Base-by-base conservation (phyloP, 2,797 vertebrate genomes). In the Xiphorhynchus erythropygius region DNA sequence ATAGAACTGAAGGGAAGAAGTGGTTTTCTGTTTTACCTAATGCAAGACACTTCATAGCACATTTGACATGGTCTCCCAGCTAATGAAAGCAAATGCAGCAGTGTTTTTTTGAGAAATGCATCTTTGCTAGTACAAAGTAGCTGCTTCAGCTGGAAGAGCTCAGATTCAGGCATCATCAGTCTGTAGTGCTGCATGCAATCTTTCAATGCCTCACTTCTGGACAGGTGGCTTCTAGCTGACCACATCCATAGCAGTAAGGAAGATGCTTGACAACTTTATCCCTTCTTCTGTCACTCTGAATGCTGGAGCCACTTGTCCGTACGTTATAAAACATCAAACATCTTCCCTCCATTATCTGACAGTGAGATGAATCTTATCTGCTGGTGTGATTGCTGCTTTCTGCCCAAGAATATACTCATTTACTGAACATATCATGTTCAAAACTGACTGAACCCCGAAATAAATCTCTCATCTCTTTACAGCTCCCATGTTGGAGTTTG, bases 1-100 rank as follows among this genome's bases (percentile, higher is more conserved):
- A 23, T 10, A 46, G 39, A 62, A 27, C 13, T 47, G 41, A 65
- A 42, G 32, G 55, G 32, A 33, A 65, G 74, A 77, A 71, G 52
- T 3, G 1, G 23, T 70, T 82, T 90, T 35, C 30, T 70, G 7
- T 75, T 90, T 84, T 30, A 83, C 5, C 28, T 41, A 24, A 53
- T 25, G 28, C 1, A 3, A 60, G 41, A 4, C 13, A 27, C 23
- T 78, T 68, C 2, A 4, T 11, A 60, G 62, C 0, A 0, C 1
- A 4, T 44, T 71, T 67, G 47, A 17, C 10, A 2, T 5, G 19
- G 24, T 68, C 27, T 87, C 62, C 28, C 2, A 5, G 55, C 4
- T 46, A 49, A 60, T 56, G 55, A 46, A 76, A 73, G n/a, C 9
- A 73, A 84, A 81, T 21, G 19, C 4, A 62, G 30, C 39, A 42